Base-by-base conservation (phyloP, 2,888 invertebrate species). In the Eumerus sabulonum region DNA sequence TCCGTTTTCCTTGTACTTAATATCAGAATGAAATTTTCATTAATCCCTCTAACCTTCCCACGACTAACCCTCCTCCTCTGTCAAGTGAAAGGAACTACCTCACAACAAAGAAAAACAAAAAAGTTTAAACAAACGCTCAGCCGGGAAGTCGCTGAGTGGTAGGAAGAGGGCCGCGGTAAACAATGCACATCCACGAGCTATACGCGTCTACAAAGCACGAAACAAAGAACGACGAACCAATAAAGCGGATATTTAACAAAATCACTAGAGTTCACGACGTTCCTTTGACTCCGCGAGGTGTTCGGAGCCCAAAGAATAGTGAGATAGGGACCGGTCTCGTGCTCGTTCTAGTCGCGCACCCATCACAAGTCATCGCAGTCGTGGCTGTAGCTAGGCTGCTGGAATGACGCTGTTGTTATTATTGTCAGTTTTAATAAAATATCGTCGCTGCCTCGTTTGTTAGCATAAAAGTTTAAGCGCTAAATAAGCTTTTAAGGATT, bases 401-500 rank as follows among this genome's bases (percentile, higher is more conserved):
- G 27, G 3, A 4, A 27, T 27, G 27, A 2, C 7, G 27, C 27
- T 27, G 3, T 27, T 27, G 27, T 27, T 27, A 7, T 27, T 27
- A 16, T 59, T 44, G 51, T 70, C 48, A 27, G 27, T 71, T 62
- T 71, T 71, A 71, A 71, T 71, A 71, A 63, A 71, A 71, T 63
- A 62, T 71, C 50, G 44, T 44, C 56, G 50, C 54, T 62, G 70
- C 40, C 53, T 38, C 16, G 42, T 45, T 63, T 63, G 71, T 71
- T 63, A 44, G 71, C 71, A 63, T 71, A 71, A 71, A 71, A 71
- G 62, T 71, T 71, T 71, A 63, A 71, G 50, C 71, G 56, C 62
- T 63, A 71, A 71, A 73, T 73, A 73, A 73, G 66, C 66, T 66
- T 16, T 73, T 60, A 73, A 54, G 66, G 73, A 66, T 60, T 66